phyloP scores from a whole-genome alignment of 2,797 vertebrate genomes.

The Notamacropus eugenii region DNA sequence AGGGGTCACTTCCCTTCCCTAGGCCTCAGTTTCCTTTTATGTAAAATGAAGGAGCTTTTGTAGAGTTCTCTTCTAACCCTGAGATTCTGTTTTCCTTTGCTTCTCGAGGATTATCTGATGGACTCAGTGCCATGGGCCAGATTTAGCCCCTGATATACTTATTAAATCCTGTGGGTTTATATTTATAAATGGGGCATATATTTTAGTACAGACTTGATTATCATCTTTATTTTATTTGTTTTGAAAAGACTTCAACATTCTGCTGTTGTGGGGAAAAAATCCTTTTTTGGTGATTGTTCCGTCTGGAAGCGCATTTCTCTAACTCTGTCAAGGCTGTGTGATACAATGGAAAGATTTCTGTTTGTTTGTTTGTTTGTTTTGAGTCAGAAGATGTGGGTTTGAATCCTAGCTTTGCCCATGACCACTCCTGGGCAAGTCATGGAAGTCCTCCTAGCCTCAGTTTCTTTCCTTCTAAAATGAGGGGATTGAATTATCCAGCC shows the following conservation, averaged over 20 bases:
- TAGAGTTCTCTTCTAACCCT: not conserved
- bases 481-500: not conserved
- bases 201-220: not conserved
- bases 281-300: not conserved
- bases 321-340: not conserved
- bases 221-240: not conserved
- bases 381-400: not conserved
- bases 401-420: not conserved
- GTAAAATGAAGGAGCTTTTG: not conserved
- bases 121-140: not conserved
- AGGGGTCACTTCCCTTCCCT: not conserved
- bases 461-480: not conserved
- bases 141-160: not conserved
- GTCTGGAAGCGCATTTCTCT: conserved; percentile 20
- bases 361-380: not conserved
- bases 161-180: not conserved
- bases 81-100: not conserved
- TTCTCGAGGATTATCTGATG: not conserved
- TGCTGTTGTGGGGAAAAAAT: not conserved
- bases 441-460: not conserved
- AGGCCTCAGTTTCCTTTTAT: not conserved
- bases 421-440: not conserved
- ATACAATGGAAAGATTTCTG: not conserved
- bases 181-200: not conserved
- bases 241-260: not conserved